Evolutionary conservation across 2,888 invertebrate genomes (phyloP).

Genomic region (Hyppa rectilinea): DNA sequence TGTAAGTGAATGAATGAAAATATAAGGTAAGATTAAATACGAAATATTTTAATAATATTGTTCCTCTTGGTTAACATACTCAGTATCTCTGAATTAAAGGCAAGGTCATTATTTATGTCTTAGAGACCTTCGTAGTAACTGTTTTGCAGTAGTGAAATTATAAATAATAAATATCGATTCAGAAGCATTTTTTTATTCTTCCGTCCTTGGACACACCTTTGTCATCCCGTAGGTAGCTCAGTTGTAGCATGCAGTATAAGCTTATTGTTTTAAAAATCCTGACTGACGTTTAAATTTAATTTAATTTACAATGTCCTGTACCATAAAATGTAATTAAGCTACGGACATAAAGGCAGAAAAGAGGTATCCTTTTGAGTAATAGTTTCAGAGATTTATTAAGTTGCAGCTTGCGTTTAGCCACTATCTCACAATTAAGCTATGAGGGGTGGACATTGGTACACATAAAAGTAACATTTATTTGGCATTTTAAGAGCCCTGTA

Average conservation of each 20-base stretch:
- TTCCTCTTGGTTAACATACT: constrained; percentile 20
- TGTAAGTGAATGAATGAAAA: constrained; percentile 10
- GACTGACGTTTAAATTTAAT: neutral
- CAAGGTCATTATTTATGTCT: constrained; percentile 30
- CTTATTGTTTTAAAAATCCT: neutral
- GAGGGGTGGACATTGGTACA: neutral
- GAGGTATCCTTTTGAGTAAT: no score
- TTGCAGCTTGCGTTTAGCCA: neutral
- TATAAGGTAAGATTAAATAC: neutral
- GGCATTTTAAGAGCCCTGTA: neutral
- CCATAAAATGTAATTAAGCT: neutral
- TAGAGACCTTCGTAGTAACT: constrained; percentile 19
- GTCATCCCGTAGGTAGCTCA: neutral
- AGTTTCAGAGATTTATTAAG: neutral
- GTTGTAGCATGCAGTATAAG: neutral
- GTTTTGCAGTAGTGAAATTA: neutral
- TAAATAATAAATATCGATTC: constrained; percentile 11
- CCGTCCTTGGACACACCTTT: neutral
- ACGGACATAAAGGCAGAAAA: neutral
- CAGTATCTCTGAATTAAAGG: constrained; percentile 26
- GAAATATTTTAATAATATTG: constrained; percentile 4
- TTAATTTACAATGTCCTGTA: neutral
- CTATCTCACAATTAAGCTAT: neutral
- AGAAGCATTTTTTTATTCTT: neutral
- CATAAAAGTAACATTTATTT: neutral